Conservation (phyloP, 2,797 vertebrate species). For the Platyrinchus mystaceus region DNA sequence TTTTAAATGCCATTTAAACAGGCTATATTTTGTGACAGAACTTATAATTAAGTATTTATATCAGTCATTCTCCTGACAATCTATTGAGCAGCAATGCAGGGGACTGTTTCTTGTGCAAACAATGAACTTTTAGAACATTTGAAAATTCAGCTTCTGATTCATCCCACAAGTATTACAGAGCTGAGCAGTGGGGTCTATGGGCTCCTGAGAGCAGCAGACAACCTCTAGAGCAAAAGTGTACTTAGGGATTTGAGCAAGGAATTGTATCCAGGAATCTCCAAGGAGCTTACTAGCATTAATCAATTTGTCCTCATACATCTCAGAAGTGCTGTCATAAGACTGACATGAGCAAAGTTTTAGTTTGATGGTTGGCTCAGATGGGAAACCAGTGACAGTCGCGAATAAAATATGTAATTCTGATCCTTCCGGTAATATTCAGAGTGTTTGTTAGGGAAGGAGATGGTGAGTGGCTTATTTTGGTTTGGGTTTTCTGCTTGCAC, state of each 20-base stretch:
- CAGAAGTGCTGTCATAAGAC: not conserved
- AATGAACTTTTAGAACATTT: not conserved
- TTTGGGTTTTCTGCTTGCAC: not conserved
- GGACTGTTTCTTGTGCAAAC: not conserved
- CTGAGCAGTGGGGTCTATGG: not conserved
- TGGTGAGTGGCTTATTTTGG: not conserved
- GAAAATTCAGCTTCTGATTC: not conserved
- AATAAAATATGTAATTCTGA: not conserved
- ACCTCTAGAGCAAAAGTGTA: not conserved
- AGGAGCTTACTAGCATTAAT: not conserved
- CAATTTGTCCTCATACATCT: not conserved
- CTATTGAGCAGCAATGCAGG: not conserved
- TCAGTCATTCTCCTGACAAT: not conserved
- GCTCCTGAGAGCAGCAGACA: not conserved
- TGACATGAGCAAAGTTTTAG: not conserved
- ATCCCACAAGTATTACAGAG: not conserved
- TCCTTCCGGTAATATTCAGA: not conserved
- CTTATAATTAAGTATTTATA: not conserved
- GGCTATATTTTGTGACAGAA: slow-evolving; percentile 3
- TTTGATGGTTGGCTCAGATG: not conserved
- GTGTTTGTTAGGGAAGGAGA: not conserved
- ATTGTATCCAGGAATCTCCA: not conserved
- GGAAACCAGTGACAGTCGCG: not conserved
- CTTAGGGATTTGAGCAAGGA: not conserved
- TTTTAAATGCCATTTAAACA: not conserved